These are phyloP conservation scores for Myotis brandtii DNA, from an alignment of 2,113 vertebrate species.

Conservation along the genomic window DNA sequence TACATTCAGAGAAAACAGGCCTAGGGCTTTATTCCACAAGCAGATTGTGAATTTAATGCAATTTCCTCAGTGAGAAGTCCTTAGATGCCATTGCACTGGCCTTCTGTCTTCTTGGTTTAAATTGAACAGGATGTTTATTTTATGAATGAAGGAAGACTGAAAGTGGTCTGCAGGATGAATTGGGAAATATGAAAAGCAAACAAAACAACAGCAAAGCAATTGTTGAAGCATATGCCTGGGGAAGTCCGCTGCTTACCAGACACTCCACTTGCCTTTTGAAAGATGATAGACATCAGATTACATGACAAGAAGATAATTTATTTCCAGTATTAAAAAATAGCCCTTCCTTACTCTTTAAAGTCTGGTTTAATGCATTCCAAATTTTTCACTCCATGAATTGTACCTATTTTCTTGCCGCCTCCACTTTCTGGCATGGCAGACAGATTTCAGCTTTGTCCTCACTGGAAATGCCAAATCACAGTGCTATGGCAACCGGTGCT, in stretches of 20 bases:
- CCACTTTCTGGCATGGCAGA: conserved; percentile 51
- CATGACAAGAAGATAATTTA: conserved; percentile 27
- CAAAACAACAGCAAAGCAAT: neutral
- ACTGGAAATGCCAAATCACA: conserved; percentile 64
- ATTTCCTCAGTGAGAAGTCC: conserved; percentile 55
- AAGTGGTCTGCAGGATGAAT: neutral
- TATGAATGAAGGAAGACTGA: conserved; percentile 5
- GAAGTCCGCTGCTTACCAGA: neutral
- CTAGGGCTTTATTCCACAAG: conserved; percentile 26
- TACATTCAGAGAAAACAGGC: neutral
- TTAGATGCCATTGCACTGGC: neutral
- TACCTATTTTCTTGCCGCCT: conserved; percentile 59
- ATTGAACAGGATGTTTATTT: conserved; percentile 25
- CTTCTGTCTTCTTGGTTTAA: conserved; percentile 39
- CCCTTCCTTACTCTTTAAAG: neutral
- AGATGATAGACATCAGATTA: neutral
- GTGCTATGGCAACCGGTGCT: conserved; percentile 18
- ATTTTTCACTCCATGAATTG: conserved; percentile 56
- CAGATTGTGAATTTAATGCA: conserved; percentile 34
- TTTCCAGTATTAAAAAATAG: neutral
- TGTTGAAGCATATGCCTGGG: neutral
- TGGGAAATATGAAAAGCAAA: neutral
- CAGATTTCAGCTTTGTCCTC: conserved; percentile 43
- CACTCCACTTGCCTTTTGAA: neutral
- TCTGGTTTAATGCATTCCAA: conserved; percentile 36